Base-by-base conservation (phyloP, 2,113 vertebrate species). In the Aix galericulata region DNA sequence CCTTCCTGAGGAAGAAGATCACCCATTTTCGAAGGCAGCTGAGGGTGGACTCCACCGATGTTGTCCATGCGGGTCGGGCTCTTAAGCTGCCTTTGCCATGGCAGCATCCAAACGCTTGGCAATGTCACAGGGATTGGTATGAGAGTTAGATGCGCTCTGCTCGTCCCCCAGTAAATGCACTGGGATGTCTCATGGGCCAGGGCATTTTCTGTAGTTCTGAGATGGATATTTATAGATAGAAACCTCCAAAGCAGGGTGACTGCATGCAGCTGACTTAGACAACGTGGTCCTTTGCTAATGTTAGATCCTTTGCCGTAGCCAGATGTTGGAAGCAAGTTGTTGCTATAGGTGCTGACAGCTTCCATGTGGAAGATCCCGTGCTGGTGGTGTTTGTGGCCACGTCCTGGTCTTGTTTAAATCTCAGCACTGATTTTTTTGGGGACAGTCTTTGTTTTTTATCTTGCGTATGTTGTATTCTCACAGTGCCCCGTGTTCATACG, bases 61-160 rank as follows among this genome's bases (percentile, higher is more conserved):
- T 31, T 8, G 40, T 63, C 18, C 79, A 2, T 48, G 26, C 62
- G 9, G 21, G 53, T 69, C 44, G 17, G 22, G 34, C 11, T 46
- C 29, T 56, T 59, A 23, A 0, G 0, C 26, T 74, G 46, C 27
- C 56, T 62, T 82, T 63, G 25, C 42, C 5, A 0, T 31, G n/a
- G 36, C 8, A 21, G 14, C 13, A 5, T 64, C 31, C 22, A 40
- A 86, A 29, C 0, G 0, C 18, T 76, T 86, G 62, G 17, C 34
- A 11, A 1, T 46, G 27, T 63, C 60, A 44, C 34, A 29, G 58
- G 46, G 38, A 27, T 6, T 1, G 4, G 5, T 21, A 0, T 34
- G n/a, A 34, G 17, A 17, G 23, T 63, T 23, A 26, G 44, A 52
- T 81, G 27, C 0, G 1, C 13, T 68, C 50, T 63, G 15, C 38